phyloP scores from a whole-genome alignment of 2,888 invertebrate species.

The Parasteatoda lunata region DNA sequence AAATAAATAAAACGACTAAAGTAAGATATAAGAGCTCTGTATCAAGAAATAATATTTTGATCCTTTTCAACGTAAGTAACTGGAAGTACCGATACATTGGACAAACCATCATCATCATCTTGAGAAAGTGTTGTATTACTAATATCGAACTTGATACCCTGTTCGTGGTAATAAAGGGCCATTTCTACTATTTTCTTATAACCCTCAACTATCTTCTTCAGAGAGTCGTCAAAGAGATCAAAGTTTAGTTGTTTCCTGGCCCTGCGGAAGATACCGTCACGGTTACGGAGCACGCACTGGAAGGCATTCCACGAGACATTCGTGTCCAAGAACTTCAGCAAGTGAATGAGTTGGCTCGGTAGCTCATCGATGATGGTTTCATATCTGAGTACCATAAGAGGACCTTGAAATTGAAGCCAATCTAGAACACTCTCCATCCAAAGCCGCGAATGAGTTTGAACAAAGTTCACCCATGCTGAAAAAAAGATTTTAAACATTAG shows the following conservation, averaged over 20 bases:
- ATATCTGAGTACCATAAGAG: constrained; percentile 55
- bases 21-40: not conserved
- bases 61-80: constrained; percentile 52
- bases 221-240: constrained; percentile 56
- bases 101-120: not conserved
- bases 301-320: constrained; percentile 43
- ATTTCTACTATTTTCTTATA: constrained; percentile 46
- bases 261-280: constrained; percentile 62
- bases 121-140: constrained; percentile 40
- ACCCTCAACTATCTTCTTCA: constrained; percentile 36
- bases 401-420: constrained; percentile 69
- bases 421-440: constrained; percentile 67
- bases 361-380: constrained; percentile 50
- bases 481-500: not conserved
- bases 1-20: too few relatives aligned
- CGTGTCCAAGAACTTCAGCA: constrained; percentile 57
- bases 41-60: constrained; percentile 47
- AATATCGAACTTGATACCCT: constrained; percentile 49
- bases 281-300: constrained; percentile 61
- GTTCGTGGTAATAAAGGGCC: constrained; percentile 34
- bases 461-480: constrained; percentile 67
- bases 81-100: constrained; percentile 6
- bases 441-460: constrained; percentile 31
- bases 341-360: constrained; percentile 43
- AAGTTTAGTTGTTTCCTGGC: constrained; percentile 52